These are phyloP conservation scores for Lamprotornis superbus DNA, from an alignment of 2,113 vertebrate species.

Conservation along the genomic window DNA sequence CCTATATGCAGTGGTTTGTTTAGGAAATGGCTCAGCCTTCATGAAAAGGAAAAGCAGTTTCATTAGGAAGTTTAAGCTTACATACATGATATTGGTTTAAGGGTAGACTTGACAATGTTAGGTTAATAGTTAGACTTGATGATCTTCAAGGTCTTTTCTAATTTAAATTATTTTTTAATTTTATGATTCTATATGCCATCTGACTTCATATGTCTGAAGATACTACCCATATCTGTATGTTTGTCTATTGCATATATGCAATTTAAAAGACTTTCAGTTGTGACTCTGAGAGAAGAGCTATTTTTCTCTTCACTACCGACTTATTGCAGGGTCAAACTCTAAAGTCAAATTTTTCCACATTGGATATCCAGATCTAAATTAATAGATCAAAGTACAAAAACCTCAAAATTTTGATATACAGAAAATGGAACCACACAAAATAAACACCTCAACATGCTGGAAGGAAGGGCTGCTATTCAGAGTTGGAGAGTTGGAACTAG, in stretches of 20 bases:
- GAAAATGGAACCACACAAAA: background rate
- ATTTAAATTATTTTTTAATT: background rate
- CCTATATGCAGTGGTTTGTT: background rate
- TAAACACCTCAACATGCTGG: background rate
- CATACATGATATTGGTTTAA: background rate
- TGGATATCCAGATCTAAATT: background rate
- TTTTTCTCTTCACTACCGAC: background rate
- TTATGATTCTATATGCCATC: background rate
- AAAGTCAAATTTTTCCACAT: background rate
- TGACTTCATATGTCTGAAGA: background rate
- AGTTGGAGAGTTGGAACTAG: background rate
- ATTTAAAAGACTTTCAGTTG: background rate
- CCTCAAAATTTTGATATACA: background rate
- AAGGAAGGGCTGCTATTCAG: background rate
- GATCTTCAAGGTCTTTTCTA: background rate
- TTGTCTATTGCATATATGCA: background rate
- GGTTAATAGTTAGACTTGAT: background rate
- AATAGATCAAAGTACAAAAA: background rate
- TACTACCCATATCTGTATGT: background rate
- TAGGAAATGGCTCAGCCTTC: background rate
- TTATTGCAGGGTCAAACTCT: background rate
- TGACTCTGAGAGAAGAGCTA: background rate
- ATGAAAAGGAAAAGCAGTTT: background rate
- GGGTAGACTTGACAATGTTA: background rate
- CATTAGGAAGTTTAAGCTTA: background rate